These are phyloP conservation scores for Xestobium rufovillosum DNA, from an alignment of 2,888 invertebrate genomes.

Conservation along the genomic window DNA sequence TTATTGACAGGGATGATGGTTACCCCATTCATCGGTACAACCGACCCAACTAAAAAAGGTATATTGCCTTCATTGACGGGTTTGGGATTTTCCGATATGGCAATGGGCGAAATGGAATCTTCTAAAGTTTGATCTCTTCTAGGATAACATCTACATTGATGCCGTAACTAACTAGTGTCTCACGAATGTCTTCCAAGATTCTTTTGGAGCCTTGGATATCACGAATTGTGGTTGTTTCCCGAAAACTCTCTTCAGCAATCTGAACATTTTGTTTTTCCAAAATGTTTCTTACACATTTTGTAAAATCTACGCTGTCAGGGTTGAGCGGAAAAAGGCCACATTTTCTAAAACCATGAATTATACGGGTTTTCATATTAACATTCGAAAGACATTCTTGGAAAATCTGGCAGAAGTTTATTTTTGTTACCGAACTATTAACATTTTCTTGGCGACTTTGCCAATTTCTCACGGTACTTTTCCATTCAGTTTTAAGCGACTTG, in stretches of 20 bases:
- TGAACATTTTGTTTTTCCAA: no score
- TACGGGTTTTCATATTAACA: background rate
- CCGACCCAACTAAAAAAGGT: constrained; percentile 2
- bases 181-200: background rate
- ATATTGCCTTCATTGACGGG: background rate
- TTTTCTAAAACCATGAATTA: background rate
- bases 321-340: constrained; percentile 4
- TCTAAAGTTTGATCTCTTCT: constrained; percentile 1
- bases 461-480: no score
- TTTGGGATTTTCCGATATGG: background rate
- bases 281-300: constrained; percentile 5
- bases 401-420: background rate
- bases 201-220: background rate
- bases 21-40: background rate
- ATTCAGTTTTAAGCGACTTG: no score
- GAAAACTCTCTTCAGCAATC: no score
- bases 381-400: background rate
- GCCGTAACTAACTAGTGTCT: constrained; percentile 1
- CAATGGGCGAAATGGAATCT: background rate
- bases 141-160: constrained; percentile 6
- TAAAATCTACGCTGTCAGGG: background rate
- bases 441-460: constrained; percentile 4
- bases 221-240: no score
- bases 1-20: background rate
- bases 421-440: background rate